Evolutionary conservation across 2,113 vertebrate species (phyloP).

Genomic region (Menidia beryllina): DNA sequence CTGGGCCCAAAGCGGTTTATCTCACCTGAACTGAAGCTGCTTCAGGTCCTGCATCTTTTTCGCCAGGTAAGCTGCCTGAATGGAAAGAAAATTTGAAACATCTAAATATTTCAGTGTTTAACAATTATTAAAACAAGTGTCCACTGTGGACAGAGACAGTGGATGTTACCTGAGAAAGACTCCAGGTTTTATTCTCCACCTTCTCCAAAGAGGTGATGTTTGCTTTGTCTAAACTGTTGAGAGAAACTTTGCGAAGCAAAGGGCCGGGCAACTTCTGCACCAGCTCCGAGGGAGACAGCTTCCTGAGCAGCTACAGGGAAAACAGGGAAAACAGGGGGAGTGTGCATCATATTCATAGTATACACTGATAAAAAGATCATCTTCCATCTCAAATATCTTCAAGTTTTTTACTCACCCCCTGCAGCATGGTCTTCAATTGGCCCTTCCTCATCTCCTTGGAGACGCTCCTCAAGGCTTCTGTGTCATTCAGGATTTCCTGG

Average conservation of each 20-base stretch:
- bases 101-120: background rate
- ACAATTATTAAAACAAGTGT: background rate
- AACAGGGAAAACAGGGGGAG: conserved; percentile 5
- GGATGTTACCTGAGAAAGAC: conserved; percentile 66
- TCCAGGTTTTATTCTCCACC: conserved; percentile 62
- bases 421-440: conserved; percentile 70
- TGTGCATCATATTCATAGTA: background rate
- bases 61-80: conserved; percentile 71
- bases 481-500: conserved; percentile 45
- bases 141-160: no score
- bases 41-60: conserved; percentile 30
- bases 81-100: no score
- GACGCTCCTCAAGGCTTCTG: conserved; percentile 56
- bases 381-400: background rate
- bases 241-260: conserved; percentile 62
- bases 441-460: conserved; percentile 55
- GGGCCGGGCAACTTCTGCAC: conserved; percentile 42
- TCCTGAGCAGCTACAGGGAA: conserved; percentile 55
- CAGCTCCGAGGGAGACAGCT: conserved; percentile 50
- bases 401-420: conserved; percentile 62
- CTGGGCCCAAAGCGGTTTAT: background rate
- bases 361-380: background rate
- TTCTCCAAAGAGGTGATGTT: conserved; percentile 63
- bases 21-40: conserved; percentile 49
- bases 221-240: conserved; percentile 56